Evolutionary conservation across 2,113 vertebrate genomes (phyloP).

Genomic region (Gallinago undulata): DNA sequence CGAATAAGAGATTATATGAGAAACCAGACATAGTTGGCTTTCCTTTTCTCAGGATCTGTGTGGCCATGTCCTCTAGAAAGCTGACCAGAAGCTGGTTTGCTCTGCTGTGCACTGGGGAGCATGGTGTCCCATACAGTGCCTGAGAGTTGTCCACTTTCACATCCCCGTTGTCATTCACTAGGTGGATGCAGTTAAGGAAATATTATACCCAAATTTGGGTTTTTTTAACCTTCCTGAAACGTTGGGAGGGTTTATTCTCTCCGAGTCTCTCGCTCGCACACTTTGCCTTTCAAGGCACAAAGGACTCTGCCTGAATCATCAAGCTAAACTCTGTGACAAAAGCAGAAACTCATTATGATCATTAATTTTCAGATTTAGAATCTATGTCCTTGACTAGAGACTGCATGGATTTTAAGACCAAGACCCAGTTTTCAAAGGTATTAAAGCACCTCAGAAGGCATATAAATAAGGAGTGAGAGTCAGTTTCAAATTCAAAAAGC

Average conservation of each 20-base stretch:
- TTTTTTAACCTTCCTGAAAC: neutral
- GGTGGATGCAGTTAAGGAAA: neutral
- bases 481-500: neutral
- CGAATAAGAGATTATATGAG: neutral
- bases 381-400: neutral
- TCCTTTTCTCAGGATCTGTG: neutral
- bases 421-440: neutral
- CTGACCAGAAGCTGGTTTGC: neutral
- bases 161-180: neutral
- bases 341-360: neutral
- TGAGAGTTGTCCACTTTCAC: neutral
- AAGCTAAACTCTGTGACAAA: neutral
- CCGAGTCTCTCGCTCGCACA: rapidly evolving
- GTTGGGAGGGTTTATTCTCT: neutral
- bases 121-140: rapidly evolving
- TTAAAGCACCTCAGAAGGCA: neutral
- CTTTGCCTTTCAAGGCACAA: neutral
- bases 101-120: neutral
- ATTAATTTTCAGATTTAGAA: neutral
- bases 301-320: neutral
- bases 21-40: neutral
- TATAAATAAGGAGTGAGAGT: neutral
- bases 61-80: neutral
- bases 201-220: neutral
- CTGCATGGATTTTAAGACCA: conserved; percentile 3